Evolutionary conservation across 2,113 vertebrate genomes (phyloP).

Genomic region (Anarhynchus alexandrinus): DNA sequence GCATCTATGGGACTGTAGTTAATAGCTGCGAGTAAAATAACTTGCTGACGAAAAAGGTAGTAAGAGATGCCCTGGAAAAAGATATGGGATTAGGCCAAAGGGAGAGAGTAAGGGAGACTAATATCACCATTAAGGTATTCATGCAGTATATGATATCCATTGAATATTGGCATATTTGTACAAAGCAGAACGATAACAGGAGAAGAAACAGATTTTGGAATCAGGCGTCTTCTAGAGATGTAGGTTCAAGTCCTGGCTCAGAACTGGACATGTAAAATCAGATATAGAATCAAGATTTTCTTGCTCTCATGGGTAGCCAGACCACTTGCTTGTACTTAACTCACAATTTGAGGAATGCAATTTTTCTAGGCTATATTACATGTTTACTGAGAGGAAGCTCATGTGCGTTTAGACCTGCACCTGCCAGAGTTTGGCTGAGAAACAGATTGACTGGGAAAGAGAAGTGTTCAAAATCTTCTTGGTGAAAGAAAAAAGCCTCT

Average conservation of each 20-base stretch:
- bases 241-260: neutral
- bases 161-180: neutral
- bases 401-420: neutral
- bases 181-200: neutral
- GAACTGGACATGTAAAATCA: neutral
- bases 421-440: neutral
- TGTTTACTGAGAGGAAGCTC: neutral
- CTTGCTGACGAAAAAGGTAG: neutral
- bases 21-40: neutral
- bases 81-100: neutral
- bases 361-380: neutral
- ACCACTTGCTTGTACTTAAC: neutral
- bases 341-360: neutral
- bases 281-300: neutral
- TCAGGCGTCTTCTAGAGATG: neutral
- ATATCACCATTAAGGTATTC: neutral
- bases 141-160: rapidly evolving
- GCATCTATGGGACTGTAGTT: neutral
- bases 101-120: neutral
- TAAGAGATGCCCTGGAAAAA: neutral
- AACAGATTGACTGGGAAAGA: neutral
- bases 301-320: neutral
- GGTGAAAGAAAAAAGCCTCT: neutral
- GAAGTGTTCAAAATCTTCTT: neutral
- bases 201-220: neutral